Evolutionary conservation across 2,797 vertebrate species (phyloP).

Genomic region (Takifugu ocellatus): DNA sequence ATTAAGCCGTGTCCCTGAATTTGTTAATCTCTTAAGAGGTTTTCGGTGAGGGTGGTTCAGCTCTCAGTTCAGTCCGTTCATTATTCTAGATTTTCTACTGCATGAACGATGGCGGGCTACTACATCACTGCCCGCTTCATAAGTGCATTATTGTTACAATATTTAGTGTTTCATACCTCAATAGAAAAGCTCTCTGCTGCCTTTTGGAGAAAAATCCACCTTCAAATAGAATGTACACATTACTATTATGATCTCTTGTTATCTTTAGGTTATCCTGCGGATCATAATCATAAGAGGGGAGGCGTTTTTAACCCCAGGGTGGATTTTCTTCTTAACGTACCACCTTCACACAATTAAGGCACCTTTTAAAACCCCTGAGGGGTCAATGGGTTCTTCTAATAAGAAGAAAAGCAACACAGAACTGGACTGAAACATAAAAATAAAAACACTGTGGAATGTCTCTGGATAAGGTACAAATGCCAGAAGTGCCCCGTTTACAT

Average conservation of each 20-base stretch:
- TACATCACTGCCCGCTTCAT: slow-evolving; percentile 59
- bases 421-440: slow-evolving; percentile 37
- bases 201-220: slow-evolving; percentile 50
- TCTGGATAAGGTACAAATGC: slow-evolving; percentile 42
- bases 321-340: slow-evolving; percentile 51
- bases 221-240: slow-evolving; percentile 26
- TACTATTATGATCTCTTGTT: slow-evolving; percentile 11
- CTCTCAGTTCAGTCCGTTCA: slow-evolving; percentile 30
- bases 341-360: slow-evolving; percentile 81
- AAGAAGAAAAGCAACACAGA: slow-evolving; percentile 77
- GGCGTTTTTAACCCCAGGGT: slow-evolving; percentile 37
- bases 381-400: slow-evolving; percentile 82
- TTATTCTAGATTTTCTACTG: slow-evolving; percentile 16
- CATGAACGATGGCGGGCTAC: slow-evolving; percentile 52
- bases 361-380: slow-evolving; percentile 73
- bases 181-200: slow-evolving; percentile 65
- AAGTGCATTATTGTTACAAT: slow-evolving; percentile 80
- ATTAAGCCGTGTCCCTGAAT: too few species aligned
- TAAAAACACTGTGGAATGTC: slow-evolving; percentile 61
- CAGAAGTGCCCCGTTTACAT: slow-evolving; percentile 52
- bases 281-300: slow-evolving; percentile 23
- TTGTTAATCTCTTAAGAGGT: too few species aligned
- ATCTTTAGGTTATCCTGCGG: background rate
- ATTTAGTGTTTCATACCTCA: slow-evolving; percentile 62
- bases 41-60: too few species aligned